A percentile compares a stretch with the other conserved stretches of the same genome.
Evolutionary conservation across 2,113 vertebrate species (phyloP).

Genomic region (Ciconia boyciana): DNA sequence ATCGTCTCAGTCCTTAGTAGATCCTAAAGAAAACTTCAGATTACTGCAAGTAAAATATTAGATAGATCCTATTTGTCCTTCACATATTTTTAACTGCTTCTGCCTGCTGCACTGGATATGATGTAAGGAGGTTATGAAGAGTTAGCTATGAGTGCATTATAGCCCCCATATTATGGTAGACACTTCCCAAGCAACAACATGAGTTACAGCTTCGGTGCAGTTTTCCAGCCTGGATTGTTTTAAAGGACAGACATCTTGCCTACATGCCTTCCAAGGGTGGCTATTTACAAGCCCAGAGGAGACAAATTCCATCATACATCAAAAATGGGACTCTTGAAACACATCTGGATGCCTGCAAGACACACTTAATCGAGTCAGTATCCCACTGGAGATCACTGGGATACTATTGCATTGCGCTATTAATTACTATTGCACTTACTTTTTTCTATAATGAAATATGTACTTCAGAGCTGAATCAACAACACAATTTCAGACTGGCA

Average conservation of each 20-base stretch:
- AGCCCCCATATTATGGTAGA: no score
- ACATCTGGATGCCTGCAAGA: background rate
- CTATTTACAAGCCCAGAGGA: background rate
- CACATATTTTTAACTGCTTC: background rate
- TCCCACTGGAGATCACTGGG: background rate
- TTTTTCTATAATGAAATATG: background rate
- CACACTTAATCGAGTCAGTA: background rate
- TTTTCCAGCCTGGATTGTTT: background rate
- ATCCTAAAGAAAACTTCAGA: background rate
- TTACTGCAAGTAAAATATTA: background rate
- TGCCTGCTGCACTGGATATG: background rate
- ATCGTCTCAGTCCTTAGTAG: background rate
- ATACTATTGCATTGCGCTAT: background rate
- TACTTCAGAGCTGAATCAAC: background rate
- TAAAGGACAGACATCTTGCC: background rate
- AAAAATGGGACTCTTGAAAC: background rate
- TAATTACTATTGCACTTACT: background rate
- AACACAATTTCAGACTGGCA: background rate
- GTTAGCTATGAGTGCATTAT: background rate
- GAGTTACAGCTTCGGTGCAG: background rate
- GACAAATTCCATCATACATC: background rate
- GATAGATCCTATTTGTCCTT: background rate
- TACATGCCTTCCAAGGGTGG: background rate
- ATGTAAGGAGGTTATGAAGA: background rate
- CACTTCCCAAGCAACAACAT: background rate